Evolutionary conservation across 2,797 vertebrate genomes (phyloP), one percentile per base, ranked within the genome.

Genomic region (Lagorchestes hirsutus): DNA sequence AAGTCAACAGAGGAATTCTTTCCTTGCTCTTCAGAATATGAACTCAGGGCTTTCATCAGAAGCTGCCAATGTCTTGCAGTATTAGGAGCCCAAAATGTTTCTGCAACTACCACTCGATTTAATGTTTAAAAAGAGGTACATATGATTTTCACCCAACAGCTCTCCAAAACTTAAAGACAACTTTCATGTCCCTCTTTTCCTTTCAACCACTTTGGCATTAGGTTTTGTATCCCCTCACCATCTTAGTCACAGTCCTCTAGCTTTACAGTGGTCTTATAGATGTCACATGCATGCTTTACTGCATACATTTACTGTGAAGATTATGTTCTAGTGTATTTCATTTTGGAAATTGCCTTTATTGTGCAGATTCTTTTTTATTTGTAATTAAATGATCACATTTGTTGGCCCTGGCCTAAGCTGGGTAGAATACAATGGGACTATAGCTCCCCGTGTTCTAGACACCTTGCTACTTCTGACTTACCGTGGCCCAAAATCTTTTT

Each of bases 1-100:
- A 46, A 82, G 67, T 46, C n/a, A 24, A 46, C 24, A 82, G n/a
- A 82, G 18, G n/a, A 74, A 46, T 4, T 82, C 40, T 82, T 40
- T 82, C n/a, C n/a, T 82, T 99, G 99, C 99, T 91, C 98, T 99
- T 98, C 99, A 99, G 98, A 99, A 99, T 98, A 99, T 99, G 99
- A 99, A 99, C 27, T 98, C 99, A 40, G 99, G 99, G 99, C 99
- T 99, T 98, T 99, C 99, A 0, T 98, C 99, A 24, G 99, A 99
- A 95, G 99, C 99, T 93, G 99, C 99, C 0, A 99, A 99, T 99
- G 98, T 99, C 96, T 99, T 99, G 3, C 99, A 99, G 91, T 99
- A 99, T 98, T 99, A 99, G 98, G 99, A 99, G 2, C n/a, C n/a
- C n/a, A 24, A n/a, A 22, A 24, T 82, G 40, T 82, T 82, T 82